These are phyloP conservation scores for Procavia capensis DNA, from an alignment of 2,113 vertebrate species.

Conservation along the genomic window DNA sequence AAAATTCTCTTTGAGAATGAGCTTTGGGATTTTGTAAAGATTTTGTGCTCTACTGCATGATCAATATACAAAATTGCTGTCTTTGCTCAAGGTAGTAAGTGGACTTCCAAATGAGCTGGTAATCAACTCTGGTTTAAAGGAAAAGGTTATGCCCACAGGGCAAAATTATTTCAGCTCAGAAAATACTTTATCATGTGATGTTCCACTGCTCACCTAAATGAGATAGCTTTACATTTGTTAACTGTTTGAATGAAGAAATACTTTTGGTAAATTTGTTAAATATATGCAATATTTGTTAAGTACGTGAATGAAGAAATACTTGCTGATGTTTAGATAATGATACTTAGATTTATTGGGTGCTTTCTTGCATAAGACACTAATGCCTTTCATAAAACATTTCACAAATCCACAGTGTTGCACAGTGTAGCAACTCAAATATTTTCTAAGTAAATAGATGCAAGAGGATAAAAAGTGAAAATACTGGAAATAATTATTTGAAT, in stretches of 20 bases:
- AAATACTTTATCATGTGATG: conserved; percentile 58
- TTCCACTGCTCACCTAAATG: conserved; percentile 73
- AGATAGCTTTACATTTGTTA: conserved; percentile 78
- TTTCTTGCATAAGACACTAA: neutral
- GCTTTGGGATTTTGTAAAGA: neutral
- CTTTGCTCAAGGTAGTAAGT: conserved; percentile 52
- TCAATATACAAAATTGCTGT: neutral
- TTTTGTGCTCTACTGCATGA: neutral
- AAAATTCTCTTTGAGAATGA: conserved; percentile 27
- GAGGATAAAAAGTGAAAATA: conserved; percentile 50
- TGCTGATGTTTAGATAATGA: conserved; percentile 54
- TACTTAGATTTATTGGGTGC: conserved; percentile 13
- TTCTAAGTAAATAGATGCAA: conserved; percentile 54
- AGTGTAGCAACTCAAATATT: conserved; percentile 39
- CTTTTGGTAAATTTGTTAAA: no score
- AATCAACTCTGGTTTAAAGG: conserved; percentile 49
- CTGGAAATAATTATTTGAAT: conserved; percentile 23
- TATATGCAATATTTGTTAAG: conserved; percentile 78
- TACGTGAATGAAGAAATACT: conserved; percentile 72
- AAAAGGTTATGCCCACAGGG: conserved; percentile 49
- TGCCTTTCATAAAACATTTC: conserved; percentile 29
- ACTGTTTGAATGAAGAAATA: conserved; percentile 75
- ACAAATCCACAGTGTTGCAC: conserved; percentile 1
- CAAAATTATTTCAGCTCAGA: conserved; percentile 50
- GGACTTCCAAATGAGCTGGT: conserved; percentile 61